A percentile compares a stretch with the other conserved stretches of the same genome.
Conservation (phyloP, 1,140 invertebrate species). For the Penaeus chinensis region DNA sequence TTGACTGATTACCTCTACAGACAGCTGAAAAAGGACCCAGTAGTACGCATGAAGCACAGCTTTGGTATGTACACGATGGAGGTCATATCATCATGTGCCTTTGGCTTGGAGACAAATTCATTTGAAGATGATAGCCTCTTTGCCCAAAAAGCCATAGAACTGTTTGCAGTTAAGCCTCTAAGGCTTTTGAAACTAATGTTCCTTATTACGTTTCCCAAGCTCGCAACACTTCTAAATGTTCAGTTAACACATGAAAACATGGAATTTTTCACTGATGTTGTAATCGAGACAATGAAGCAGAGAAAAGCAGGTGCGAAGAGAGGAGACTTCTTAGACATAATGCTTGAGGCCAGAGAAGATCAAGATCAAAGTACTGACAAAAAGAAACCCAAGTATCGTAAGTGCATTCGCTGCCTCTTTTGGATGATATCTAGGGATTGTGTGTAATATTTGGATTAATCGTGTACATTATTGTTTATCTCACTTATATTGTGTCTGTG, state of each 20-base stretch:
- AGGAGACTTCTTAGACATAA: slow-evolving; percentile 69
- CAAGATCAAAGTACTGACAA: slow-evolving; percentile 28
- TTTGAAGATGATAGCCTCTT: slow-evolving; percentile 63
- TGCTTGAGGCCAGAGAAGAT: slow-evolving; percentile 67
- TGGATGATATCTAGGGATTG: not conserved
- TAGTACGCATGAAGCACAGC: slow-evolving; percentile 54
- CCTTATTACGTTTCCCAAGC: slow-evolving; percentile 15
- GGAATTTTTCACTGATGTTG: slow-evolving; percentile 50
- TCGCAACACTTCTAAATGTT: slow-evolving; percentile 28
- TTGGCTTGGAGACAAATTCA: slow-evolving; percentile 68
- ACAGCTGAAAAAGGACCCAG: slow-evolving; percentile 11
- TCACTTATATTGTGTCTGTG: not conserved
- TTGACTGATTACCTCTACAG: slow-evolving; percentile 34
- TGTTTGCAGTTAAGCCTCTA: slow-evolving; percentile 6
- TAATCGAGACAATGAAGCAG: slow-evolving; percentile 38
- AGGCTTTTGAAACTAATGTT: slow-evolving; percentile 34
- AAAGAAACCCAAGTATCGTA: slow-evolving; percentile 44
- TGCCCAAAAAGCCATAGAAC: slow-evolving; percentile 31
- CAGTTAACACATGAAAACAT: not conserved
- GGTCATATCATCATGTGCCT: slow-evolving; percentile 70
- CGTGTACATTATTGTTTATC: not conserved
- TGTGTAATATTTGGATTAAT: not conserved
- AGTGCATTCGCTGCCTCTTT: not conserved
- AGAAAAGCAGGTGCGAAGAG: slow-evolving; percentile 44
- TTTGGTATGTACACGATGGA: slow-evolving; percentile 70